Base-by-base conservation (phyloP, 2,888 invertebrate species). In the Cheilosia variabilis region DNA sequence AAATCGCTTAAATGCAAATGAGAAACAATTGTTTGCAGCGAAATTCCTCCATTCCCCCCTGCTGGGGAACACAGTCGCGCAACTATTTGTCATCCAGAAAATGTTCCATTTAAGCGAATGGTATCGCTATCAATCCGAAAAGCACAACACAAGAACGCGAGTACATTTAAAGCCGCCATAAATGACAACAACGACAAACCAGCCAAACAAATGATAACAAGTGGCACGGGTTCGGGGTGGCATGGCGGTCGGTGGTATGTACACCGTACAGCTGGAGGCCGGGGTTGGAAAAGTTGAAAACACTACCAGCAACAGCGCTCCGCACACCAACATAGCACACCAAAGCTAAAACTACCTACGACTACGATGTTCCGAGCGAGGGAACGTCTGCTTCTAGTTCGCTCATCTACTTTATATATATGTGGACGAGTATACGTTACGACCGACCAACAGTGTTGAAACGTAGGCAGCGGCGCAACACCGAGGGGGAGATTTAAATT, bases 151-250 rank as follows among this genome's bases (percentile, higher is more conserved):
- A 71, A 47, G 78, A 71, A 65, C 66, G 72, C 65, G 57, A 50
- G 65, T 50, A 72, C 43, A 65, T 65, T 72, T 58, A 65, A 72
- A 58, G 65, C 50, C 60, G 22, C 57, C 65, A 72, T 79, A 79
- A 72, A 79, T 79, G 79, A 72, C 79, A 79, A 78, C 62, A 71
- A 65, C 79, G 72, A 79, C 79, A 66, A 72, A 66, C 79, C 79
- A 72, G 72, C 65, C 65, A 65, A 72, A 79, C 72, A 79, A 79
- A 72, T 79, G 79, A 79, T 79, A 79, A 79, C 79, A 79, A 79
- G 79, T 72, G 72, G 65, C 72, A 79, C 69, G 69, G 69, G 78
- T 69, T 63, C 19, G 47, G 52, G 22, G 45, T 41, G 66, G 17
- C 22, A 53, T 22, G n/a, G 66, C 37, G n/a, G 62, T 31, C 31